Percentiles rank a stretch among this genome's conserved stretches.
Evolutionary conservation across 2,888 invertebrate genomes (phyloP).

Genomic region (Pollenia angustigena): DNA sequence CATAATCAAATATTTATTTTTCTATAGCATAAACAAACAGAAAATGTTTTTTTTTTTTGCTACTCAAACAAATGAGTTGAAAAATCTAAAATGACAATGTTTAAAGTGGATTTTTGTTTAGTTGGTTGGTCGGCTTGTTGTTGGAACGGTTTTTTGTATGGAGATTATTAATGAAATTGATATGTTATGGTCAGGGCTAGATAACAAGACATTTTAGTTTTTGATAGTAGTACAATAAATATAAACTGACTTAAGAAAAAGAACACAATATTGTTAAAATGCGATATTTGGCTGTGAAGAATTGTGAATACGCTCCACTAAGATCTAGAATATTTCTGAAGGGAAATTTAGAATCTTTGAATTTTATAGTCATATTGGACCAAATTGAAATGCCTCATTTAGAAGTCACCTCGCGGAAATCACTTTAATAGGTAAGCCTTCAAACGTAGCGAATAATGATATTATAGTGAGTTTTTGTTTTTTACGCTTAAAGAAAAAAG

Average conservation of each 20-base stretch:
- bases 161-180: conserved; percentile 69
- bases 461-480: too few species aligned
- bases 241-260: conserved; percentile 1
- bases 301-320: too few species aligned
- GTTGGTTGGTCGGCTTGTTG: neutral
- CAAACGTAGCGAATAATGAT: too few species aligned
- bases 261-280: neutral
- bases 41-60: conserved; percentile 20
- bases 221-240: conserved; percentile 18
- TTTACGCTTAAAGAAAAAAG: too few species aligned
- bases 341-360: too few species aligned
- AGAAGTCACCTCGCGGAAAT: too few species aligned
- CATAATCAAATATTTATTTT: conserved; percentile 64
- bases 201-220: conserved; percentile 25
- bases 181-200: conserved; percentile 71
- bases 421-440: too few species aligned
- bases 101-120: conserved; percentile 39
- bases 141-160: neutral
- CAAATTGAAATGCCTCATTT: too few species aligned
- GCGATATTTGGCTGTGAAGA: too few species aligned
- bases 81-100: conserved; percentile 61
- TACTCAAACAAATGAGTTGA: conserved; percentile 36
- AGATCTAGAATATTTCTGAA: too few species aligned
- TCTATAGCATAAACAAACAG: neutral
- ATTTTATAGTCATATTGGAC: too few species aligned